Percentiles rank a stretch among this genome's conserved stretches.
Conservation (phyloP, 1,140 invertebrate species). For the Mesaphorura yosii region DNA sequence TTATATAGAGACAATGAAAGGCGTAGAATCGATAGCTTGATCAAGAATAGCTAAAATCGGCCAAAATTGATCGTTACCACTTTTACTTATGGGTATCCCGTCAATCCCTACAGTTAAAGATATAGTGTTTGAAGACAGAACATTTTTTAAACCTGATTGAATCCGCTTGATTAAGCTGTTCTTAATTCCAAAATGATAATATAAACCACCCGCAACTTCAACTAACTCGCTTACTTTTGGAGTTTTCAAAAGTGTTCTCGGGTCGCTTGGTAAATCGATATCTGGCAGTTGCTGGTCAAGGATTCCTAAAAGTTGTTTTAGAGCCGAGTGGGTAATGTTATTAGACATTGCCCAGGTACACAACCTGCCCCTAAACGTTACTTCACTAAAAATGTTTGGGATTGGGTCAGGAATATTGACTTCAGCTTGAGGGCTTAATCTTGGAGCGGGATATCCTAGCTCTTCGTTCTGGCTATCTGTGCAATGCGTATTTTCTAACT, state of each 20-base stretch:
- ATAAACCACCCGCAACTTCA: background rate
- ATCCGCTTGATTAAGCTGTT: background rate
- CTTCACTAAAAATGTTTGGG: too few species aligned
- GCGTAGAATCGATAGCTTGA: slow-evolving; percentile 7
- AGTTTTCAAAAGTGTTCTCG: background rate
- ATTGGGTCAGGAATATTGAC: too few species aligned
- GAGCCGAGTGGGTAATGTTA: background rate
- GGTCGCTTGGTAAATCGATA: background rate
- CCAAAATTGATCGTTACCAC: slow-evolving; percentile 9
- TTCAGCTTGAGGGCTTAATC: too few species aligned
- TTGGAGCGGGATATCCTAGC: too few species aligned
- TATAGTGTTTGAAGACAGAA: background rate
- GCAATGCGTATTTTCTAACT: too few species aligned
- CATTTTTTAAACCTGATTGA: background rate
- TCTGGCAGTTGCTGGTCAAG: background rate
- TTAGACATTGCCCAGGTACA: background rate
- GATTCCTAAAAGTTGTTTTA: background rate
- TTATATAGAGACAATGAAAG: slow-evolving; percentile 17
- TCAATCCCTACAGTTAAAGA: slow-evolving; percentile 10
- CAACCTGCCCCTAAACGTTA: too few species aligned
- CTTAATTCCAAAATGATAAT: slow-evolving; percentile 1
- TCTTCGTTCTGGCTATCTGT: too few species aligned
- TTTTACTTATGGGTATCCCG: slow-evolving; percentile 15
- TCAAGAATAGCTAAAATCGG: slow-evolving; percentile 14
- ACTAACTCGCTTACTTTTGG: background rate